Evolutionary conservation across 2,797 vertebrate genomes (phyloP), one percentile per base, ranked within the genome.

Genomic region (Sebastes itinus): DNA sequence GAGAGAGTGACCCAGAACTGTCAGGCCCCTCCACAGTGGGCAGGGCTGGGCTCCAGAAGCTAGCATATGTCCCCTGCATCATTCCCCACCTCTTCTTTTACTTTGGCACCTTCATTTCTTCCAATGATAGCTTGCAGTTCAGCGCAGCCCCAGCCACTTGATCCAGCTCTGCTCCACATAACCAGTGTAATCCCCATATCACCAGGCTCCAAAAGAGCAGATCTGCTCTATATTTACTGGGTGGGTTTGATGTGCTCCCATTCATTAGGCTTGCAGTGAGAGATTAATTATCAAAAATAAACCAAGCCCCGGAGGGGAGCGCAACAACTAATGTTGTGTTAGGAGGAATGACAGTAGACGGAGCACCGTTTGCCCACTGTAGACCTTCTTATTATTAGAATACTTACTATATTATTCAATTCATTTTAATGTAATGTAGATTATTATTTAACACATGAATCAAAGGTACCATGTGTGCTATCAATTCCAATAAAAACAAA

Each of bases 1-100:
- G 80, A 88, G 88, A 89, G 91, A 89, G 88, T 96, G 96, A 96
- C 96, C 95, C 94, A 96, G 91, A 96, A 96, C 94, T 96, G 95
- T 96, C 96, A 96, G 89, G 89, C 84, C 91, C 88, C 90, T 93
- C 90, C 90, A 93, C 86, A 91, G 94, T 87, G 92, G 92, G 92
- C 89, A 93, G 92, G 91, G 92, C 92, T 61, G 82, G 93, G 91
- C 87, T 94, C 89, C 92, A 88, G 81, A 92, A 95, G 91, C 90
- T 67, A 84, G 89, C 93, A 85, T 88, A 91, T 93, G 93, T 92
- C 94, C 92, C 91, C 88, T 79, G 90, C 86, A 95, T 92, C 91
- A 84, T 78, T 86, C 80, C 81, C 89, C 80, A 88, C 90, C 91
- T 92, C 90, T 93, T 91, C 84, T 93, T 91, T 88, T 90, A 86